These are phyloP conservation scores for Gymnothorax reevesii DNA, from an alignment of 2,797 vertebrate species.

Conservation along the genomic window DNA sequence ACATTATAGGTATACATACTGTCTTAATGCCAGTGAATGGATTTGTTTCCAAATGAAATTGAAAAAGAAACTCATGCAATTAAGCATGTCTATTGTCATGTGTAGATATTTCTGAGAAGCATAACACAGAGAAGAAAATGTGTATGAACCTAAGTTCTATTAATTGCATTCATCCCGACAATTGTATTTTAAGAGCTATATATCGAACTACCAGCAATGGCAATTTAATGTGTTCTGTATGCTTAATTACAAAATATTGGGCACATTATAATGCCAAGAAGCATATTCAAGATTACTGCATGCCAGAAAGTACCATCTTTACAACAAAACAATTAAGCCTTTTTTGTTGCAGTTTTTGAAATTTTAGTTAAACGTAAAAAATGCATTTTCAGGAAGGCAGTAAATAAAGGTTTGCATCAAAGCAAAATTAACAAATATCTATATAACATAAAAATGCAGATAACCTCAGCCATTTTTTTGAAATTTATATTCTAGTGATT, in stretches of 20 bases:
- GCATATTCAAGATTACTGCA: not conserved
- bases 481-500: too few relatives aligned
- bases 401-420: too few relatives aligned
- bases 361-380: not conserved
- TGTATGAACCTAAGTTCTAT: not conserved
- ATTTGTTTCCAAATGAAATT: not conserved
- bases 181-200: not conserved
- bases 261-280: not conserved
- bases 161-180: not conserved
- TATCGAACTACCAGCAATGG: not conserved
- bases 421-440: too few relatives aligned
- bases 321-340: not conserved
- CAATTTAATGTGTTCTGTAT: not conserved
- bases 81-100: too few relatives aligned
- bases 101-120: too few relatives aligned
- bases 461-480: not conserved
- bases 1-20: not conserved
- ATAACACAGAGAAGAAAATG: too few relatives aligned
- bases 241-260: not conserved
- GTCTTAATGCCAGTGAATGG: not conserved
- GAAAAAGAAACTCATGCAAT: not conserved
- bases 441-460: too few relatives aligned
- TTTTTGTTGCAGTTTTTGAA: not conserved
- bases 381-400: not conserved
- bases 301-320: not conserved